Conservation (phyloP, 2,113 vertebrate genomes). For the Amazona vittata region DNA sequence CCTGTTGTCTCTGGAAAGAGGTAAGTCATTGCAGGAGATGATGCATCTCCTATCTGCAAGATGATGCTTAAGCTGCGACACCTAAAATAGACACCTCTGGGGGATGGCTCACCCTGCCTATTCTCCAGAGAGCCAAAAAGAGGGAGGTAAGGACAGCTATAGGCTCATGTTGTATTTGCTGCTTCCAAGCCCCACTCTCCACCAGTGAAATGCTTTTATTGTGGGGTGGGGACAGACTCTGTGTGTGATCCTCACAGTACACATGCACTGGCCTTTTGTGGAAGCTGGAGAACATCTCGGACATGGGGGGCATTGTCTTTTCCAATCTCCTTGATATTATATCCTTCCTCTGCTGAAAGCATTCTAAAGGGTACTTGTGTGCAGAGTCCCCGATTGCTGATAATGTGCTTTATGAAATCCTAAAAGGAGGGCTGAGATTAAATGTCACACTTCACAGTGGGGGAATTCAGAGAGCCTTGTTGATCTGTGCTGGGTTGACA, state of each 20-base stretch:
- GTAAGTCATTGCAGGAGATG: background rate
- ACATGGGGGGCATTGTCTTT: background rate
- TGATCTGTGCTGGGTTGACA: conserved; percentile 18
- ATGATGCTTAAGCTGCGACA: background rate
- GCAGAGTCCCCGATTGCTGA: conserved; percentile 23
- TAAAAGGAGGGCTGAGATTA: conserved; percentile 4
- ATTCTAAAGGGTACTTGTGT: conserved; percentile 29
- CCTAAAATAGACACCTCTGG: background rate
- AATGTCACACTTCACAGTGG: background rate
- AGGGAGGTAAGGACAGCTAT: background rate
- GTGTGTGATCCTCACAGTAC: background rate
- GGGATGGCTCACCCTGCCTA: background rate
- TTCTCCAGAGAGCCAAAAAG: background rate
- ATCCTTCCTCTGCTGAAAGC: background rate
- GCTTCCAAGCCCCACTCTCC: background rate
- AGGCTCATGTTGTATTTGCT: background rate
- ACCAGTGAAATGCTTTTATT: background rate
- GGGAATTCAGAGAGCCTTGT: conserved; percentile 18
- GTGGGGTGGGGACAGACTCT: background rate
- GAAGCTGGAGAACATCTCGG: background rate
- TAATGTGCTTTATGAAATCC: conserved; percentile 8
- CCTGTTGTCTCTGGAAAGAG: background rate
- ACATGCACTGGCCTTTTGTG: background rate
- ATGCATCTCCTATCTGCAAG: background rate
- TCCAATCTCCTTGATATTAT: background rate